Evolutionary conservation across 2,113 vertebrate genomes (phyloP).

Genomic region (Otus sunia): DNA sequence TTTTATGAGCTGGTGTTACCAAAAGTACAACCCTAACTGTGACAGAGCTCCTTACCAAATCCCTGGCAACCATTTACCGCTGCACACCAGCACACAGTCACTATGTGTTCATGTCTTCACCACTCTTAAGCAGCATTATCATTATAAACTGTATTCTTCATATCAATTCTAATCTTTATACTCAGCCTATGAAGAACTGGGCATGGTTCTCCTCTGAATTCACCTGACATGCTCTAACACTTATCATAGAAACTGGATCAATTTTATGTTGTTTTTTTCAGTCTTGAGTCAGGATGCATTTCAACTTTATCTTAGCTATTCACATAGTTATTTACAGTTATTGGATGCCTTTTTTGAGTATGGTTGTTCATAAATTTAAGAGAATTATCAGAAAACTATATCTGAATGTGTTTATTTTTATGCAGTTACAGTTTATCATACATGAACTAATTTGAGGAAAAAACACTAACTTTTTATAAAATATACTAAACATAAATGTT

Average conservation of each 20-base stretch:
- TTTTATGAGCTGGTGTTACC: rapidly evolving
- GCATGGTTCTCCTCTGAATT: not conserved
- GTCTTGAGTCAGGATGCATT: not conserved
- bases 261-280: not conserved
- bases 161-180: not conserved
- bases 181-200: not conserved
- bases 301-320: not conserved
- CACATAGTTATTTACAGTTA: not conserved
- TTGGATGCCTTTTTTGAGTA: not conserved
- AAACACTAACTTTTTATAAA: not conserved
- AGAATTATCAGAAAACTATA: not conserved
- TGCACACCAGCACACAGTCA: not conserved
- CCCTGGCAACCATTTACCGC: not conserved
- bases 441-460: not conserved
- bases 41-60: not conserved
- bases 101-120: not conserved
- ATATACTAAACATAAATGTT: not conserved
- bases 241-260: not conserved
- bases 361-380: not conserved
- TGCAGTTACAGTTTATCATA: not conserved
- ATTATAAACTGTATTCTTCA: not conserved
- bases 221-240: not conserved
- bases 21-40: not conserved
- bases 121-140: not conserved
- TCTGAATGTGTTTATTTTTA: not conserved